Evolutionary conservation across 64 coral and sea anemone species (phyloP).

Genomic region (Platygyra sinensis): DNA sequence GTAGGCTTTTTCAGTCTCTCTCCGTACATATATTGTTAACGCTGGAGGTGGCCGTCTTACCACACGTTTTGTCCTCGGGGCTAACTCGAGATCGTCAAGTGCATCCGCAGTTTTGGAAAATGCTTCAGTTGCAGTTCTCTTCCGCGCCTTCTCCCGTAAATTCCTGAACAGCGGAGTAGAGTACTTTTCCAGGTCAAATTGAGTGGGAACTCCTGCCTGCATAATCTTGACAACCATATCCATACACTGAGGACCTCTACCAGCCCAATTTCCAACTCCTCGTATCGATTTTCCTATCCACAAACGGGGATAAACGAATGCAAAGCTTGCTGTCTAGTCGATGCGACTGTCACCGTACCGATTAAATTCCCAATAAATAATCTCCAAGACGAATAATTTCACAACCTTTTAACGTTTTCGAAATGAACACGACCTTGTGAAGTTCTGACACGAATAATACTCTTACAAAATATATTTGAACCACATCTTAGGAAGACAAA

Average conservation of each 20-base stretch:
- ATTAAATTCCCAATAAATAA: neutral
- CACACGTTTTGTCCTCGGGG: slow-evolving; percentile 76
- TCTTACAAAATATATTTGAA: slow-evolving; percentile 7
- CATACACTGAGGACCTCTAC: slow-evolving; percentile 48
- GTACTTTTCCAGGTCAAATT: slow-evolving; percentile 85
- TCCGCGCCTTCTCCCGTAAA: slow-evolving; percentile 70
- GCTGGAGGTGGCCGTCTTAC: slow-evolving; percentile 81
- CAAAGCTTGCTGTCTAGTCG: neutral
- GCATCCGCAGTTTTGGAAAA: slow-evolving; percentile 74
- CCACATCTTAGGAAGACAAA: slow-evolving; percentile 19
- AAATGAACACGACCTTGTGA: neutral
- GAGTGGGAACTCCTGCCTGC: slow-evolving; percentile 60
- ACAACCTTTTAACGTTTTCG: neutral
- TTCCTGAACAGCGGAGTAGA: slow-evolving; percentile 80
- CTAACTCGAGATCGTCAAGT: slow-evolving; percentile 70
- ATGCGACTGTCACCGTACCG: neutral
- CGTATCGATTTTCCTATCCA: slow-evolving; percentile 20
- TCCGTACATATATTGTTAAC: slow-evolving; percentile 81
- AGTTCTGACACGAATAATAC: neutral
- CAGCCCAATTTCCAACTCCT: slow-evolving; percentile 30
- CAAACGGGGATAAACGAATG: neutral
- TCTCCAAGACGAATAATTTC: neutral
- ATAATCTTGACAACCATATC: slow-evolving; percentile 82
- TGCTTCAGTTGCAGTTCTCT: slow-evolving; percentile 77
- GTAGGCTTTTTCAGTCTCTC: slow-evolving; percentile 91